Evolutionary conservation across 2,113 vertebrate genomes (phyloP).

Genomic region (Equus quagga): DNA sequence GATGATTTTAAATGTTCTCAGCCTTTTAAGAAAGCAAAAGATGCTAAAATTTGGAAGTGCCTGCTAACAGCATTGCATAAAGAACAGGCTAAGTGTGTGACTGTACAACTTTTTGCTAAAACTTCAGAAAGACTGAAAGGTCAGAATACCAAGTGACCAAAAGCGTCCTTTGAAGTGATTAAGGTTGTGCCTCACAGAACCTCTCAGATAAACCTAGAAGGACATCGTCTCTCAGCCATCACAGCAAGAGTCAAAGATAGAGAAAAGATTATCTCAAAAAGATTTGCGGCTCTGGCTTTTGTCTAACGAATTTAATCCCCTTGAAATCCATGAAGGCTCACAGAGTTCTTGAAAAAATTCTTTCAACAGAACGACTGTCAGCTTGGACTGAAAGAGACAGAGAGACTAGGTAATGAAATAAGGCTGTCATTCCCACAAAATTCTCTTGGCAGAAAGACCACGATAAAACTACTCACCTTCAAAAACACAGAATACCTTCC

Average conservation of each 20-base stretch:
- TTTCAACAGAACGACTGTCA: not conserved
- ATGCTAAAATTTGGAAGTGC: not conserved
- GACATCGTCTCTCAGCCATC: not conserved
- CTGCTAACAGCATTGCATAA: not conserved
- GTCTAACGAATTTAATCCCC: conserved; percentile 47
- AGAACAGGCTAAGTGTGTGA: not conserved
- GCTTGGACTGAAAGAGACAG: not conserved
- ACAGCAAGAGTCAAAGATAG: not conserved
- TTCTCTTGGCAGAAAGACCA: not conserved
- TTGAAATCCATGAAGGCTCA: conserved; percentile 32
- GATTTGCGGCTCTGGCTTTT: not conserved
- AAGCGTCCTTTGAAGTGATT: not conserved
- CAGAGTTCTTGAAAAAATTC: conserved; percentile 51
- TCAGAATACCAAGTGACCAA: not conserved
- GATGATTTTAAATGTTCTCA: not conserved
- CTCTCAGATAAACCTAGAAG: not conserved
- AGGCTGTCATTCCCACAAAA: not conserved
- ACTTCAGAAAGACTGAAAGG: not conserved
- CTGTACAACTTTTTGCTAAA: not conserved
- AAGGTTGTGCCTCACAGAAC: not conserved
- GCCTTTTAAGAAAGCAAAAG: not conserved
- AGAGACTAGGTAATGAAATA: not conserved
- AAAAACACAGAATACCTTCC: not conserved
- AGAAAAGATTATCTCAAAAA: conserved; percentile 7
- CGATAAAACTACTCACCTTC: not conserved